Percentiles rank a stretch among this genome's conserved stretches.
phyloP scores from a whole-genome alignment of 2,888 invertebrate genomes.

The Eumerus sabulonum region DNA sequence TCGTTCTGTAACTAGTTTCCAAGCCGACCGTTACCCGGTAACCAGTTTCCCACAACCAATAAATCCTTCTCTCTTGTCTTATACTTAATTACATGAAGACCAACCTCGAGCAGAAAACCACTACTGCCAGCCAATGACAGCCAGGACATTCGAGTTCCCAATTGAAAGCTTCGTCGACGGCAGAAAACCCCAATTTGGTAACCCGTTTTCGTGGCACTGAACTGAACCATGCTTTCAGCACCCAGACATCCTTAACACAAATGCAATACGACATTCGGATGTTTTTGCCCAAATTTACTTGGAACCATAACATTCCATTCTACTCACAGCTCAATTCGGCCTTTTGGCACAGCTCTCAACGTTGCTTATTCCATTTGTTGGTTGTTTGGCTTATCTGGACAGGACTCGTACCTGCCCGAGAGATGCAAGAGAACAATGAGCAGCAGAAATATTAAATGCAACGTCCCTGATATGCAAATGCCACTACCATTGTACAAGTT shows the following conservation, averaged over 20 bases:
- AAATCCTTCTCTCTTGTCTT: neutral
- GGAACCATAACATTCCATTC: constrained; percentile 14
- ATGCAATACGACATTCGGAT: constrained; percentile 45
- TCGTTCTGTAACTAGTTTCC: too few relatives aligned
- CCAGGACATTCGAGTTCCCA: constrained; percentile 8
- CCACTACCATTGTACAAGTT: constrained; percentile 59
- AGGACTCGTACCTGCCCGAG: neutral
- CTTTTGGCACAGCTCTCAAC: constrained; percentile 37
- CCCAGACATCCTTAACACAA: constrained; percentile 36
- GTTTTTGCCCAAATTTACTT: constrained; percentile 56
- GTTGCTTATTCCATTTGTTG: constrained; percentile 35
- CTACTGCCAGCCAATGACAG: neutral
- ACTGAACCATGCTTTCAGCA: constrained; percentile 21
- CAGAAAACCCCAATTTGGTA: constrained; percentile 35
- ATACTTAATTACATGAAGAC: constrained; percentile 2
- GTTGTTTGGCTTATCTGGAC: constrained; percentile 62
- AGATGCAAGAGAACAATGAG: constrained; percentile 44
- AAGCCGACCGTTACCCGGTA: too few relatives aligned
- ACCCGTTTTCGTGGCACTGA: constrained; percentile 51
- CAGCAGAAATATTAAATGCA: constrained; percentile 66
- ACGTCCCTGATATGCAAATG: constrained; percentile 68
- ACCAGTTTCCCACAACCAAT: neutral
- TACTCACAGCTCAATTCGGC: constrained; percentile 3
- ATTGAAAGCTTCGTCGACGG: constrained; percentile 25
- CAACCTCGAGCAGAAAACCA: neutral